Evolutionary conservation across 2,888 invertebrate species (phyloP), one percentile per base, ranked within the genome.

Genomic region (Oscheius sp.): DNA sequence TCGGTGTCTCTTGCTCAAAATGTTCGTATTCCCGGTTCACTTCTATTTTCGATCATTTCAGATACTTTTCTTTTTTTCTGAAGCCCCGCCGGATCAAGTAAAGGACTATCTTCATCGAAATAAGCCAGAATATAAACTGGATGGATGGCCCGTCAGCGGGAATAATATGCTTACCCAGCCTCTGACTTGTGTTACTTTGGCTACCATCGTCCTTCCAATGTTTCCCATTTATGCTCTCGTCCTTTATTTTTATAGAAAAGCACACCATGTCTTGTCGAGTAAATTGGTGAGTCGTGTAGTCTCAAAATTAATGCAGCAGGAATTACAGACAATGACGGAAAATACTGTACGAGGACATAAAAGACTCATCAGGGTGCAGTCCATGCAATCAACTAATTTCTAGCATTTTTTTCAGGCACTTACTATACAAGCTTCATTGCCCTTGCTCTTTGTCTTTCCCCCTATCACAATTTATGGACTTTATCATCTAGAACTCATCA

Each of bases 61-160:
- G 84, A 77, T 84, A 59, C 72, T 76, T 25, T 84, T 84, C 75
- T 76, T 84, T 18, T 75, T 74, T 66, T 84, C 84, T n/a, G 79
- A 84, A 45, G 76, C 79, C 12, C 80, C 81, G 5, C 52, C 75
- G 6, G 72, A 75, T 0, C 73, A 78, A 52, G 78, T 84, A 45
- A 58, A 68, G 3, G 71, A 70, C 1, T 81, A 80, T 61, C 63
- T 82, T 6, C 35, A 21, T 21, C 12, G 35, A 21, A 75, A 77
- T 45, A 77, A 75, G 41, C 75, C 75, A 12, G n/a, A 71, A 9
- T 77, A 75, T 58, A 75, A 73, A n/a, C 45, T 77, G 46, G 71
- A 58, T 5, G 77, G 73, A 25, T 75, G 72, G 69, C 59, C 59
- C 6, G 49, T 81, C 1, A 76, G 78, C 21, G 84, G 84, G 12